Evolutionary conservation across 2,113 vertebrate genomes (phyloP).

Genomic region (Colinus virginianus): DNA sequence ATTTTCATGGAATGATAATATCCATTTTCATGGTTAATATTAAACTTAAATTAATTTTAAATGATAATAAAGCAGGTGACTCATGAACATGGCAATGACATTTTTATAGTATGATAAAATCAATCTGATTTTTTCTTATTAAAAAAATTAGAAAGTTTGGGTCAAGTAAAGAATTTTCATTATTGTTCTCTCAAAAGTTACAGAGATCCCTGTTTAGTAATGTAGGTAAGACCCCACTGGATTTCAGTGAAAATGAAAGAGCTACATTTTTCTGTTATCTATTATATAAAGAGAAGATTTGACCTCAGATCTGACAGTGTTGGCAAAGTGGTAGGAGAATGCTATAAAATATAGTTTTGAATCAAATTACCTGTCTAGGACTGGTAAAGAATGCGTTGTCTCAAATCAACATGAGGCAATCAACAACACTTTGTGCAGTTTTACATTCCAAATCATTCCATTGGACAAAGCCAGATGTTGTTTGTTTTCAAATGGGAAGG

Average conservation of each 20-base stretch:
- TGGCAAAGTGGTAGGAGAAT: background rate
- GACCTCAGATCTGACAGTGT: background rate
- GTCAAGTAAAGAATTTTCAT: background rate
- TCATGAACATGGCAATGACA: background rate
- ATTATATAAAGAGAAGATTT: background rate
- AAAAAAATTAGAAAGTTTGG: background rate
- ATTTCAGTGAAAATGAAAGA: background rate
- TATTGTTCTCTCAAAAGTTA: background rate
- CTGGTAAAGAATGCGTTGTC: too few relatives aligned
- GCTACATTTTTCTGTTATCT: background rate
- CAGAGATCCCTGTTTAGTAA: background rate
- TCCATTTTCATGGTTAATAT: background rate
- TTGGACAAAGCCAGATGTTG: too few relatives aligned
- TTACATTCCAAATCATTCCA: too few relatives aligned
- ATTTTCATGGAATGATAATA: background rate
- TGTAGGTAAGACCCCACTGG: background rate
- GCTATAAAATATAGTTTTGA: background rate
- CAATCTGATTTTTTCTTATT: background rate
- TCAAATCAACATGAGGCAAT: too few relatives aligned
- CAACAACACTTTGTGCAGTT: too few relatives aligned
- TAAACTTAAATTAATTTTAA: background rate
- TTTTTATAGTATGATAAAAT: conserved; percentile 4
- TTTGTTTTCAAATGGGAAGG: too few relatives aligned
- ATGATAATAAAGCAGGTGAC: background rate
- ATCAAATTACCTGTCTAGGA: background rate